Evolutionary conservation across 2,113 vertebrate genomes (phyloP), one percentile per base, ranked within the genome.

Genomic region (Nerophis lumbriciformis): DNA sequence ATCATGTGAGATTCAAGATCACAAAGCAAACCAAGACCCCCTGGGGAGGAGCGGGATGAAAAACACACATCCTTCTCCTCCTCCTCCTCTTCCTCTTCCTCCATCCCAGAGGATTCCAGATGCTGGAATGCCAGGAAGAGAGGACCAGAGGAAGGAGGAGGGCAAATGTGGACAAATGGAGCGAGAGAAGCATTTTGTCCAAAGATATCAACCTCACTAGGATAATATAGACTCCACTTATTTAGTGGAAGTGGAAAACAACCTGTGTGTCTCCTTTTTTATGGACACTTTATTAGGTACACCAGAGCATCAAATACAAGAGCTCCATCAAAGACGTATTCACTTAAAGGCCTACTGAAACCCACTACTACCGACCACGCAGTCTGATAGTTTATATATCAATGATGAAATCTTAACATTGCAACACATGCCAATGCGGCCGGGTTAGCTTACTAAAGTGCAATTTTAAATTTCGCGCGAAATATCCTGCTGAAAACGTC

Each of bases 1-100:
- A 79, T 87, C 85, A 83, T 85, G 85, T 87, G 83, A 89, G 81
- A 75, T 70, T 73, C 68, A 73, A 83, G 75, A 87, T 86, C 73
- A 85, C 78, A 88, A 81, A 85, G 72, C 76, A 65, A 69, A 63
- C 48, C 63, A 6, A 42, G 56, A 66, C 65, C 67, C 83, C 78
- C 82, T 56, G 76, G 82, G 79, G 84, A 83, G 65, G 47, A n/a
- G 69, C 6, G 49, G 68, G 65, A 79, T 77, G 71, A 76, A 84
- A 56, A 52, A 79, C 77, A 61, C 10, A 72, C 63, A 72, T 75
- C 48, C 59, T 36, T 13, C 44, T 28, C 16, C 69, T 71, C 54
- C 58, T 63, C 51, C 60, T 44, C 55, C 15, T 52, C 48, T 16
- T 68, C 55, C 49, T 28, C 21, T 3, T 28, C 68, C 74, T 69